These are phyloP conservation scores for Drosophila truncata DNA, from an alignment of 1,140 invertebrate genomes.

Conservation along the genomic window DNA sequence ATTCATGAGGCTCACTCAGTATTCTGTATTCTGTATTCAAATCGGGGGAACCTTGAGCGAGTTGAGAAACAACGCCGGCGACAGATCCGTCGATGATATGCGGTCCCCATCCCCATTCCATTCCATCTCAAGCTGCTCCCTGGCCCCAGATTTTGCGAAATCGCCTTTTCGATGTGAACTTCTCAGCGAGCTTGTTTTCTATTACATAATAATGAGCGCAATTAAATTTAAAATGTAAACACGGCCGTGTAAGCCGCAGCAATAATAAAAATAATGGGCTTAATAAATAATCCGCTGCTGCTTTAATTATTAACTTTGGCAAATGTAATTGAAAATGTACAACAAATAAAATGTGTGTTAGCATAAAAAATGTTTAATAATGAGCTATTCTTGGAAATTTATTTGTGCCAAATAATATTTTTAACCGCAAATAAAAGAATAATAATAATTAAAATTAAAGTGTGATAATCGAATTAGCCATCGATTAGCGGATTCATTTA, in stretches of 20 bases:
- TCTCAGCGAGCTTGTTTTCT: slow-evolving; percentile 39
- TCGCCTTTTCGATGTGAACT: slow-evolving; percentile 23
- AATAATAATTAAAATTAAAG: background rate
- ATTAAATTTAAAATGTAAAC: slow-evolving; percentile 45
- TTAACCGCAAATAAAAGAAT: slow-evolving; percentile 2
- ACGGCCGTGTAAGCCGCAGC: slow-evolving; percentile 39
- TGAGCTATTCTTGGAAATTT: slow-evolving; percentile 6
- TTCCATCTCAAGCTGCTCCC: slow-evolving; percentile 2
- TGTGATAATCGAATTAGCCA: slow-evolving; percentile 10
- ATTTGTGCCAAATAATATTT: slow-evolving; percentile 11
- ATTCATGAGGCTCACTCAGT: slow-evolving; percentile 38
- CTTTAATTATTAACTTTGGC: slow-evolving; percentile 50
- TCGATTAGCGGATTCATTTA: background rate
- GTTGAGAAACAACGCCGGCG: slow-evolving; percentile 40
- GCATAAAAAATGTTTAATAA: background rate
- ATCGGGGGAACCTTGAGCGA: slow-evolving; percentile 47
- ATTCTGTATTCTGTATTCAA: slow-evolving; percentile 53
- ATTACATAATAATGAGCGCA: slow-evolving; percentile 51
- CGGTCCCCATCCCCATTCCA: background rate
- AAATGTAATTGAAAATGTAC: slow-evolving; percentile 21
- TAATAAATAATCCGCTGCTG: slow-evolving; percentile 43
- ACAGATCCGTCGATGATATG: slow-evolving; percentile 45
- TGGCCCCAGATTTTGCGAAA: slow-evolving; percentile 24
- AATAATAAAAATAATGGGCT: slow-evolving; percentile 40
- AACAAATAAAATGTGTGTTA: slow-evolving; percentile 8